A percentile compares a stretch with the other conserved stretches of the same genome.
These are phyloP conservation scores for Apaloderma vittatum DNA, from an alignment of 2,113 vertebrate species.

Conservation along the genomic window DNA sequence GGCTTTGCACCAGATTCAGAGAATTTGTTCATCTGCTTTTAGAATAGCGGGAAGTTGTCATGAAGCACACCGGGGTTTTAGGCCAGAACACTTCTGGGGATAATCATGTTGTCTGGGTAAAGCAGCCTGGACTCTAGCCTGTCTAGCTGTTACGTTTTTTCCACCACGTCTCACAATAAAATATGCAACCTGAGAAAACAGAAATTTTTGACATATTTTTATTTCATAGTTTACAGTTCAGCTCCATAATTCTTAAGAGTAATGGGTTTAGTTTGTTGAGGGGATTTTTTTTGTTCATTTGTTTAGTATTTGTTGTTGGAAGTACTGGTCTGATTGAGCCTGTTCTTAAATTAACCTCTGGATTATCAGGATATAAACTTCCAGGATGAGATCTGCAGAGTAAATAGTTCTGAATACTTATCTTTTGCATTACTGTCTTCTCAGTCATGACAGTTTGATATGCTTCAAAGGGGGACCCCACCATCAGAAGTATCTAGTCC, in stretches of 20 bases:
- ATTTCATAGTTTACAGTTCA: neutral
- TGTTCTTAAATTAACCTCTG: neutral
- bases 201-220: neutral
- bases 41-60: neutral
- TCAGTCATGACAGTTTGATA: neutral
- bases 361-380: neutral
- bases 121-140: neutral
- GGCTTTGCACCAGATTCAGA: neutral
- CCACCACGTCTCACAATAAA: neutral
- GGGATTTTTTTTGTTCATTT: neutral
- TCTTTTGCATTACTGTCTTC: neutral
- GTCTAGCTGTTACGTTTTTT: neutral
- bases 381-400: neutral
- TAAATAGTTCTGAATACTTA: neutral
- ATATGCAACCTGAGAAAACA: neutral
- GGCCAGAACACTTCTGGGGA: neutral
- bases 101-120: neutral
- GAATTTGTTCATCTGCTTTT: neutral
- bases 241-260: neutral
- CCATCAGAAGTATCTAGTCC: neutral
- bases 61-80: neutral
- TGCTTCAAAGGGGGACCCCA: neutral
- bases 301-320: neutral
- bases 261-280: neutral
- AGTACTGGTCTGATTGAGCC: neutral